Conservation (phyloP, 2,113 vertebrate genomes). For the Melanostigma gelatinosum region DNA sequence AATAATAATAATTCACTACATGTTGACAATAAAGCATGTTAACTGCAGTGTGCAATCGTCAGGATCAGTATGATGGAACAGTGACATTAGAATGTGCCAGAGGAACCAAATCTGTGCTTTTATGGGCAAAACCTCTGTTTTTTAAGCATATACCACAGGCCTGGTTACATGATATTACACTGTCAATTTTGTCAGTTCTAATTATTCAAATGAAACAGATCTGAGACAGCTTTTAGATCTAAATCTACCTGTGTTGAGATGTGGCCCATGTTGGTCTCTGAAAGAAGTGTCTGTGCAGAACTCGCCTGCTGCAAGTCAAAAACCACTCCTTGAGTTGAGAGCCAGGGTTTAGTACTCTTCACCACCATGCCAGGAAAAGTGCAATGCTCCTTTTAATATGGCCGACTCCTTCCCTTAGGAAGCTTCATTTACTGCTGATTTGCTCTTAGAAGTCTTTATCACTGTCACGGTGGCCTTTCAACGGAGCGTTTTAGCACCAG, state of each 20-base stretch:
- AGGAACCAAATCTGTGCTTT: too few species aligned
- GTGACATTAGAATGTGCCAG: too few species aligned
- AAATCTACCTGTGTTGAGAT: not conserved
- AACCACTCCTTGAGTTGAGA: not conserved
- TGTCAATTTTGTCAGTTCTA: not conserved
- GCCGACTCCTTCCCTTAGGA: not conserved
- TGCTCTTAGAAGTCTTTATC: constrained; percentile 55
- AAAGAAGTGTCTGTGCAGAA: not conserved
- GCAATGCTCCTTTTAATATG: constrained; percentile 22
- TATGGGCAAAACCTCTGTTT: too few species aligned
- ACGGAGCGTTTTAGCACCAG: constrained; percentile 38
- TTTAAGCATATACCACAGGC: too few species aligned
- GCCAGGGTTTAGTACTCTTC: not conserved
- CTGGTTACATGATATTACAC: too few species aligned
- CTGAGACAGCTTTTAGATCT: not conserved
- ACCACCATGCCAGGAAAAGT: not conserved
- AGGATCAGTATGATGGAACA: too few species aligned
- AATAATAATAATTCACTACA: too few species aligned
- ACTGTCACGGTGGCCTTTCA: constrained; percentile 65
- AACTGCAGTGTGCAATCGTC: too few species aligned
- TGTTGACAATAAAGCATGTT: too few species aligned
- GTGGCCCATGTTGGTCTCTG: not conserved
- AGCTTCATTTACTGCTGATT: constrained; percentile 38
- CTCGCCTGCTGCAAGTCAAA: not conserved
- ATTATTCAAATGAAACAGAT: not conserved